Evolutionary conservation across 2,797 vertebrate species (phyloP).

Genomic region (Cyprinodon diabolis): DNA sequence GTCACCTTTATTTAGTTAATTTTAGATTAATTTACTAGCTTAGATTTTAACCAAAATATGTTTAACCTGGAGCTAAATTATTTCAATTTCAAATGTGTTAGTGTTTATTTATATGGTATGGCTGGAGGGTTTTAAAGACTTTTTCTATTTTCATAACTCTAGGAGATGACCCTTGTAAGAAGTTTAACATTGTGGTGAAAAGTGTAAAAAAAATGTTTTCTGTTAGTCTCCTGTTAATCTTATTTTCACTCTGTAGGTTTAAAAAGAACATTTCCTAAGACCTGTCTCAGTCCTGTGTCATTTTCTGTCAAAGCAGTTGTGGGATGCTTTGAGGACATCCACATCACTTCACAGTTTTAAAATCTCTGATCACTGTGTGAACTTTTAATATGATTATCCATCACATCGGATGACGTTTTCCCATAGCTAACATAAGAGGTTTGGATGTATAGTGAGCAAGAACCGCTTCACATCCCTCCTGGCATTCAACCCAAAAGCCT

Average conservation of each 20-base stretch:
- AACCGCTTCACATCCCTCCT: conserved; percentile 53
- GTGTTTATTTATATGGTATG: no score
- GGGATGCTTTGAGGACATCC: conserved; percentile 42
- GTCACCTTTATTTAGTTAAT: no score
- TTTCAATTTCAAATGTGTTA: no score
- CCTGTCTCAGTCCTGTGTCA: conserved; percentile 38
- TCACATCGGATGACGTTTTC: conserved; percentile 62
- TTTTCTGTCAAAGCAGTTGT: conserved; percentile 16
- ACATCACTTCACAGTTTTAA: conserved; percentile 40
- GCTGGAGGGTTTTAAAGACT: no score
- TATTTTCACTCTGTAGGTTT: neutral
- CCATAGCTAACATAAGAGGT: conserved; percentile 68
- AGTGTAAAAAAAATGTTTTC: conserved; percentile 25
- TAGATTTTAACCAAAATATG: no score
- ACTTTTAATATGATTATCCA: conserved; percentile 72
- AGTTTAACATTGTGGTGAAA: conserved; percentile 1
- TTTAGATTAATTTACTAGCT: no score
- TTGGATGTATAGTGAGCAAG: conserved; percentile 56
- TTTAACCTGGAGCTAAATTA: no score
- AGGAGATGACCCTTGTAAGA: neutral
- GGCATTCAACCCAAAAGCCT: conserved; percentile 50
- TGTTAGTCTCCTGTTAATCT: conserved; percentile 1
- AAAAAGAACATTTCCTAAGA: conserved; percentile 36
- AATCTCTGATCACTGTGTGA: conserved; percentile 49
- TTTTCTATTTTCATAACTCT: no score